Base-by-base conservation (phyloP, 1,140 invertebrate genomes). In the Prorops nasuta region DNA sequence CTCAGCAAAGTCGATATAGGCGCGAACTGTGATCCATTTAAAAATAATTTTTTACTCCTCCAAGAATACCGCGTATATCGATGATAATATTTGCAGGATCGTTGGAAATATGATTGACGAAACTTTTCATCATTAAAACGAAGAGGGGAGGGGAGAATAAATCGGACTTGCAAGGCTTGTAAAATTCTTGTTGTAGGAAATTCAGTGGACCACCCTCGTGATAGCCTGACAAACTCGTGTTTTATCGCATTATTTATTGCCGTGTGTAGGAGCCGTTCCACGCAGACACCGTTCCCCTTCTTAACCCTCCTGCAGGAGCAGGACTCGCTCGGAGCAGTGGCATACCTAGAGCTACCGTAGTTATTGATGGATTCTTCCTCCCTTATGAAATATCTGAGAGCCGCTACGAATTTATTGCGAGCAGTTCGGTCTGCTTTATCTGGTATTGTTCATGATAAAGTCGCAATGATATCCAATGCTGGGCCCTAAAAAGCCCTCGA, bases 291-390 rank as follows among this genome's bases (percentile, higher is more conserved):
- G 28, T 28, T 44, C 31, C 15, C 39, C 35, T 18, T 53, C n/a
- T 12, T 28, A 36, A 14, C 28, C 34, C 41, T 50, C 24, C 49
- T 58, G n/a, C n/a, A 20, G 20, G 36, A 15, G 24, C 44, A 34
- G n/a, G 48, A 42, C 34, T 41, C 44, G 31, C 44, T 10, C 16
- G 32, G 35, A 51, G 40, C 41, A 15, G 39, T 45, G n/a, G 24
- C 50, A 47, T 50, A 43, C 32, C 21, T 37, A 16, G 38, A 39
- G 43, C 47, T 41, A 24, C 42, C 42, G 44, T 45, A 43, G 63
- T 76, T 78, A 76, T 78, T 76, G 75, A 78, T 76, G 75, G 73
- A 78, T 78, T 76, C n/a, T n/a, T n/a, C 70, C 67, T 70, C 74
- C 74, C 68, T 75, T 78, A 76, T 78, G 74, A 76, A 76, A 78